These are phyloP conservation scores for Pachycephus smyrnensis DNA, from an alignment of 2,888 invertebrate species.

Conservation along the genomic window DNA sequence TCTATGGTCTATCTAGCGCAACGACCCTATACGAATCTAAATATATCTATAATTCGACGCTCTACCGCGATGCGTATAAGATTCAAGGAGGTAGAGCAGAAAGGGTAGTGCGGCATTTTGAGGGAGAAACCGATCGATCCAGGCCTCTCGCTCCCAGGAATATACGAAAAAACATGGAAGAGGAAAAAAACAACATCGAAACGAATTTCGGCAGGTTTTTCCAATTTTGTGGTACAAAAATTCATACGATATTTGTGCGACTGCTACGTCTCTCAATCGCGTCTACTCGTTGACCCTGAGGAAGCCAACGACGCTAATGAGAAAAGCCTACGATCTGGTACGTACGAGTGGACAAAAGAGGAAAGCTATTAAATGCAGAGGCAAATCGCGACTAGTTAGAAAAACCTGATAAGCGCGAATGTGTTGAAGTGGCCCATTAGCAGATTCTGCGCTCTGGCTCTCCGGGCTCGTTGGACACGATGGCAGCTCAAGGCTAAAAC, in stretches of 20 bases:
- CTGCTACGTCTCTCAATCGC: neutral
- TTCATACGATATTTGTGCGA: neutral
- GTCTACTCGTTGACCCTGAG: neutral
- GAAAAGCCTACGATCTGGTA: neutral
- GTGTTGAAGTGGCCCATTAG: neutral
- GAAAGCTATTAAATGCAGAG: neutral
- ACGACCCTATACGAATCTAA: neutral
- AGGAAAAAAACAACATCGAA: neutral
- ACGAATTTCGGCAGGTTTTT: neutral
- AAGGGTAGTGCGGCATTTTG: neutral
- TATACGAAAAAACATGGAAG: neutral
- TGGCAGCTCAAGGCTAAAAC: conserved; percentile 9
- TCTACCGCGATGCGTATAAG: neutral
- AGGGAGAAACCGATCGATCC: neutral
- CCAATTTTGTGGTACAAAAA: neutral
- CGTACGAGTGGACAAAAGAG: neutral
- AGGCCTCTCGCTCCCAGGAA: neutral
- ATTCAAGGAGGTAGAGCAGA: neutral
- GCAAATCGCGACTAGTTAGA: neutral
- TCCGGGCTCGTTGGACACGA: neutral
- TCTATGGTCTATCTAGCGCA: neutral
- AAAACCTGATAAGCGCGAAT: neutral
- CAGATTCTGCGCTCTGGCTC: conserved; percentile 8
- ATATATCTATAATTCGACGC: neutral
- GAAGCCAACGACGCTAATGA: neutral